phyloP scores from a whole-genome alignment of 1,140 invertebrate species.

The Drosophila virilis region DNA sequence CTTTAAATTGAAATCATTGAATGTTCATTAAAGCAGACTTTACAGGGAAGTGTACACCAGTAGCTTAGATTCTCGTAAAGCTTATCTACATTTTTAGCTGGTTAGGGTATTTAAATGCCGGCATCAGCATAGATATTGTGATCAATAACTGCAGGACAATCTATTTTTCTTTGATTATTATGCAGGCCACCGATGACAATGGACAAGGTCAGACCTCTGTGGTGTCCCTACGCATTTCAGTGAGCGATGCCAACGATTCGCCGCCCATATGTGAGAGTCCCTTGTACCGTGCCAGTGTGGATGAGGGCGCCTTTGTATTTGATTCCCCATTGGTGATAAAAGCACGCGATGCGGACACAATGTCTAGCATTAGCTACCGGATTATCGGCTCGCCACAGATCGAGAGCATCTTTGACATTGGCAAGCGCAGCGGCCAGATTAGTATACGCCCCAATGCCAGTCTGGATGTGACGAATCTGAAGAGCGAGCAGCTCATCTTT shows the following conservation, averaged over 20 bases:
- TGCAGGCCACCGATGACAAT: slow-evolving; percentile 92
- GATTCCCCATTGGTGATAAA: slow-evolving; percentile 90
- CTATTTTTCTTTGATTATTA: neutral
- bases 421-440: slow-evolving; percentile 77
- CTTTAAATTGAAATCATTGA: no score
- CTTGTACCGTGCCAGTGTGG: slow-evolving; percentile 91
- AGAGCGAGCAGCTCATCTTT: slow-evolving; percentile 77
- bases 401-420: slow-evolving; percentile 74
- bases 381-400: slow-evolving; percentile 77
- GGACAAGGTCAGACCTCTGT: slow-evolving; percentile 91
- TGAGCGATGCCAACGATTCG: slow-evolving; percentile 95
- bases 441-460: slow-evolving; percentile 75
- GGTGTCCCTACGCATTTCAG: slow-evolving; percentile 91
- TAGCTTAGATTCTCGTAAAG: neutral
- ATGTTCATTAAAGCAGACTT: no score
- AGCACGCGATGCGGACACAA: slow-evolving; percentile 92
- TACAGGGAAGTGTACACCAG: no score
- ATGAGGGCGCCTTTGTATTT: slow-evolving; percentile 93
- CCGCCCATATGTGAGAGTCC: slow-evolving; percentile 90
- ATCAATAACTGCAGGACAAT: slow-evolving; percentile 4
- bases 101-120: slow-evolving; percentile 1
- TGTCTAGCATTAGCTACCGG: slow-evolving; percentile 90
- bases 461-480: slow-evolving; percentile 81
- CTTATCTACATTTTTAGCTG: neutral
- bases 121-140: neutral